Conservation (phyloP, 2,113 vertebrate species). For the Willisornis vidua region DNA sequence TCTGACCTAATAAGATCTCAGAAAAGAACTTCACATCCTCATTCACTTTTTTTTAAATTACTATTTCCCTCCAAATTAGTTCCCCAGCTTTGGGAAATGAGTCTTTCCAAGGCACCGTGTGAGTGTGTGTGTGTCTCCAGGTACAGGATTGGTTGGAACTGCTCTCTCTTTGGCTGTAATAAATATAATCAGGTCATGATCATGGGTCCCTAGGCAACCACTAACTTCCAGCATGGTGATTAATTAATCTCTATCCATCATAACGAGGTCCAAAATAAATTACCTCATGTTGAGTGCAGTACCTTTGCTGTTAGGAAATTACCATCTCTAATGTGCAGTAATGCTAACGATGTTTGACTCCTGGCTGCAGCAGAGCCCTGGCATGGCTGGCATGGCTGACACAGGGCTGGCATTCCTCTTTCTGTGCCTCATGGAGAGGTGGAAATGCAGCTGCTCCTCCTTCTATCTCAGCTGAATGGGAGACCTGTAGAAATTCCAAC, state of each 20-base stretch:
- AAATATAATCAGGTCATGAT: conserved; percentile 46
- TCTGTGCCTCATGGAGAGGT: fast-evolving
- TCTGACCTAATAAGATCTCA: conserved; percentile 20
- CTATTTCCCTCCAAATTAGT: conserved; percentile 23
- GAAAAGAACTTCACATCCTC: background rate
- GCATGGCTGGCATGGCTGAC: fast-evolving
- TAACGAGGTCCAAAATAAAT: conserved; percentile 31
- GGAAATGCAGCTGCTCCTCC: background rate
- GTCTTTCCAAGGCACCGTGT: background rate
- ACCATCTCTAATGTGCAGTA: conserved; percentile 1
- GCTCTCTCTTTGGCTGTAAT: conserved; percentile 5
- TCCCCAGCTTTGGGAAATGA: conserved; percentile 30
- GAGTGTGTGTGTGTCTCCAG: background rate
- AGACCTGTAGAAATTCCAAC: background rate
- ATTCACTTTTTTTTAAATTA: conserved; percentile 22
- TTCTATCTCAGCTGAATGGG: background rate
- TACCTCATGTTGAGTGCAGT: conserved; percentile 31
- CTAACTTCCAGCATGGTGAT: conserved; percentile 31
- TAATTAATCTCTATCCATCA: conserved; percentile 51
- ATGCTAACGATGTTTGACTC: background rate
- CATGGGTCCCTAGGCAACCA: conserved; percentile 43
- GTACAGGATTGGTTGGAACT: background rate
- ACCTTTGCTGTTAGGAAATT: conserved; percentile 7
- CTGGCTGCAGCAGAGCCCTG: background rate
- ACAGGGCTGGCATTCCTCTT: background rate